Percentiles rank a stretch among this genome's conserved stretches.
phyloP scores from a whole-genome alignment of 2,797 vertebrate species.

The Nannoperca australis region DNA sequence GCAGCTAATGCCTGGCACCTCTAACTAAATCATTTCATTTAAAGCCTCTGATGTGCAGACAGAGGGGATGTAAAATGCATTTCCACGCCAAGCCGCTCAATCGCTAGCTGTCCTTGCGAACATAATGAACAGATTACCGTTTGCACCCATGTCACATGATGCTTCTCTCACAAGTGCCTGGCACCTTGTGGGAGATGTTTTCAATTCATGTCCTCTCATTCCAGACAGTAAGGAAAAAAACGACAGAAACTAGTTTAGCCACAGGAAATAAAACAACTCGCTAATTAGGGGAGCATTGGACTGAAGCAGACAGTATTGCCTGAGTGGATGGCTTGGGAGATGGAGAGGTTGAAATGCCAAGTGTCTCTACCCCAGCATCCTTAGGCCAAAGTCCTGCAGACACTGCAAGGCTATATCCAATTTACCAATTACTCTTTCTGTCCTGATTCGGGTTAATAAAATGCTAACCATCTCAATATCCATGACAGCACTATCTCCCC shows the following conservation, averaged over 20 bases:
- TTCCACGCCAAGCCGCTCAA: conserved; percentile 69
- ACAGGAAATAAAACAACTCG: conserved; percentile 72
- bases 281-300: conserved; percentile 73
- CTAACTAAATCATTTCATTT: conserved; percentile 80
- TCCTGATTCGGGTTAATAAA: conserved; percentile 82
- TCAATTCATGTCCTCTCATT: conserved; percentile 16
- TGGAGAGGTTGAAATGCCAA: conserved; percentile 79
- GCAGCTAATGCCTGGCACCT: conserved; percentile 71
- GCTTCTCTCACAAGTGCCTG: conserved; percentile 60
- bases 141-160: conserved; percentile 65
- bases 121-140: conserved; percentile 72
- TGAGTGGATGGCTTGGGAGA: conserved; percentile 61
- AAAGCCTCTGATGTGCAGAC: conserved; percentile 75
- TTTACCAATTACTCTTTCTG: conserved; percentile 75
- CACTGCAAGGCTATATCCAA: conserved; percentile 77
- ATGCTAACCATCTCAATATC: conserved; percentile 83
- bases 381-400: conserved; percentile 77
- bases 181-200: conserved; percentile 60
- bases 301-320: conserved; percentile 59
- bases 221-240: conserved; percentile 28
- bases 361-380: conserved; percentile 65
- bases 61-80: conserved; percentile 68
- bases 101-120: conserved; percentile 53
- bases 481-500: conserved; percentile 74
- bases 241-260: conserved; percentile 55